Conservation (phyloP, 2,888 invertebrate genomes). For the Beris chalybata region DNA sequence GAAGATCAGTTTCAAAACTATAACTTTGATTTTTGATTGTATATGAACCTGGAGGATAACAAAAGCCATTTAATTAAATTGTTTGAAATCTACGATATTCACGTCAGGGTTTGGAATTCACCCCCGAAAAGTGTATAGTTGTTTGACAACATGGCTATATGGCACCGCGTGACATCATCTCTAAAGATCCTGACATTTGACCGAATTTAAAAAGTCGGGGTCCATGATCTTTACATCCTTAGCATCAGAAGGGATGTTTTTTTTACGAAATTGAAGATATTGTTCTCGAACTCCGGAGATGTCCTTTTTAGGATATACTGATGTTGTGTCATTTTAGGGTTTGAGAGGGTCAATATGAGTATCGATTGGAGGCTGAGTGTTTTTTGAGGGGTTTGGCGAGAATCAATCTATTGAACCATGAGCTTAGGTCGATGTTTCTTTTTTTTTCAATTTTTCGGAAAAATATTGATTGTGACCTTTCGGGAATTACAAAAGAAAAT, state of each 20-base stretch:
- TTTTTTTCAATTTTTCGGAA: no score
- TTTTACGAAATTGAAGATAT: no score
- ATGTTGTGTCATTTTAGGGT: no score
- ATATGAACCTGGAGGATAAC: not conserved
- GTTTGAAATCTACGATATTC: not conserved
- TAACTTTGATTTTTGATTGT: conserved; percentile 3
- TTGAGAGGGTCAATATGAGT: no score
- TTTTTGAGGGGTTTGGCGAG: no score
- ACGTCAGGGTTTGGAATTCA: not conserved
- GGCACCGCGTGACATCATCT: conserved; percentile 8
- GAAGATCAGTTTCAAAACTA: conserved; percentile 7
- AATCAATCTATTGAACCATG: no score
- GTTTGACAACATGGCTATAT: conserved; percentile 8
- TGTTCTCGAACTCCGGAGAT: no score
- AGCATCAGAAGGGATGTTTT: not conserved
- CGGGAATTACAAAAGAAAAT: no score
- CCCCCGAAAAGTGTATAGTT: conserved; percentile 5
- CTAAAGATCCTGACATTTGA: conserved; percentile 29
- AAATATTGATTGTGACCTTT: no score
- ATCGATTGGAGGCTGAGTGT: no score
- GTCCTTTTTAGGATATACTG: no score
- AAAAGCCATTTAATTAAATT: conserved; percentile 16
- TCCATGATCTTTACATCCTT: conserved; percentile 27
- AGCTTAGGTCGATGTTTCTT: no score
- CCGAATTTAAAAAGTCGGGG: conserved; percentile 24